Evolutionary conservation across 2,113 vertebrate genomes (phyloP), one percentile per base, ranked within the genome.

Genomic region (Ancistrus triradiatus): DNA sequence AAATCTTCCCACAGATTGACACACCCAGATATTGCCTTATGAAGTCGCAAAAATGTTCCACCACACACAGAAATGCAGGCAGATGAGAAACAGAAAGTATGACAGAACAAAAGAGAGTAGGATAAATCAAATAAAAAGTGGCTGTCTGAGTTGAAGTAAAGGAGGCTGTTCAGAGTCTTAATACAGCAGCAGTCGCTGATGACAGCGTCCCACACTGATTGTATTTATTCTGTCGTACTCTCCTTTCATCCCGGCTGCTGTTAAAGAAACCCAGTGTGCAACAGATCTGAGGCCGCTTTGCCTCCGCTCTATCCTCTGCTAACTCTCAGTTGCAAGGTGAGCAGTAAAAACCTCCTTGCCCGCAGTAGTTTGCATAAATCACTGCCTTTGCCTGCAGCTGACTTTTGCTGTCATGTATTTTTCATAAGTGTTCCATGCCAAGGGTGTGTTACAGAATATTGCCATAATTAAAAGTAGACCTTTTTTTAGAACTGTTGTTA

Each of bases 301-400:
- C 40, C 42, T 59, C 42, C 38, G 42, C 42, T 47, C 17, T 42
- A 24, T 59, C 42, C 15, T 6, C 38, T 21, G 42, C 42, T 47
- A 10, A 14, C 42, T 44, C 42, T 46, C 57, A 31, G 28, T 33
- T 18, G 57, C 17, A 27, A 59, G 27, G 57, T 59, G 57, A 59
- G 57, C 42, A 47, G 27, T 21, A 56, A 65, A 65, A 48, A 44
- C 47, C 63, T 25, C 50, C 18, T 53, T 17, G 62, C 56, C 69
- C 55, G 69, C 69, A 71, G 62, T 66, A 22, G 47, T 71, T 65
- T 71, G 62, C 69, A 71, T 71, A 71, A 71, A 65, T 65, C 69
- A 60, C 47, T 31, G 51, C 40, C 27, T 66, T 63, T 48, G 52
- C 53, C 59, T 50, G 24, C 57, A 59, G 68, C 31, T 43, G 47